Evolutionary conservation across 2,888 invertebrate genomes (phyloP), one percentile per base, ranked within the genome.

Genomic region (Dryocosmus kuriphilus): DNA sequence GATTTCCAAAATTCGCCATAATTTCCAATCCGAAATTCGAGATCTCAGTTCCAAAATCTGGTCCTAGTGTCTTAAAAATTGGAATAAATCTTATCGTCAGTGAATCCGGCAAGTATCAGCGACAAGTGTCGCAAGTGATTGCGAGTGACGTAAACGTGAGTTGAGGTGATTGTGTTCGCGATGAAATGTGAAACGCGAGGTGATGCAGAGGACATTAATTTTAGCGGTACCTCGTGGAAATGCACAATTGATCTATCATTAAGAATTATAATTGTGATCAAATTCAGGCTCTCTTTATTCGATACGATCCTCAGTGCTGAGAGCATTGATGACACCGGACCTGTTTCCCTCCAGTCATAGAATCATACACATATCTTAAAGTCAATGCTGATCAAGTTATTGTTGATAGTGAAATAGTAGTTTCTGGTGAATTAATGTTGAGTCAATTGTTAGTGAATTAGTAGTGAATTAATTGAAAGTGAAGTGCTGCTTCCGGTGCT

Each of bases 161-260:
- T 14, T 27, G 71, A 30, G 7, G 51, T 51, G 71, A 71, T 32
- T 51, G 71, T 27, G 71, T 71, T 71, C 71, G 71, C 41, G 71
- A 71, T 71, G 71, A 71, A 71, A 71, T 71, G 51, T 51, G 71
- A 71, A 71, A 30, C 71, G 71, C 71, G 71, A 71, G 41, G 71
- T 71, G 51, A 71, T 71, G 71, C 71, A 51, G 71, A 71, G 71
- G 71, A 71, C 51, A 71, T 71, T 71, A 71, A 71, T 71, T 71
- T 51, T 19, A 71, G 51, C 51, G 51, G 71, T 71, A 51, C 51
- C 71, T 71, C 41, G 19, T 51, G 51, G 30, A 51, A 71, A 51
- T 51, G 22, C 51, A 71, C 51, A 71, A 51, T 30, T 51, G 27
- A 41, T 30, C 6, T 71, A 30, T 14, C 32, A 51, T 51, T 51